A percentile compares a stretch with the other conserved stretches of the same genome.
phyloP scores from a whole-genome alignment of 1,140 invertebrate genomes.

The Orchesella cincta region DNA sequence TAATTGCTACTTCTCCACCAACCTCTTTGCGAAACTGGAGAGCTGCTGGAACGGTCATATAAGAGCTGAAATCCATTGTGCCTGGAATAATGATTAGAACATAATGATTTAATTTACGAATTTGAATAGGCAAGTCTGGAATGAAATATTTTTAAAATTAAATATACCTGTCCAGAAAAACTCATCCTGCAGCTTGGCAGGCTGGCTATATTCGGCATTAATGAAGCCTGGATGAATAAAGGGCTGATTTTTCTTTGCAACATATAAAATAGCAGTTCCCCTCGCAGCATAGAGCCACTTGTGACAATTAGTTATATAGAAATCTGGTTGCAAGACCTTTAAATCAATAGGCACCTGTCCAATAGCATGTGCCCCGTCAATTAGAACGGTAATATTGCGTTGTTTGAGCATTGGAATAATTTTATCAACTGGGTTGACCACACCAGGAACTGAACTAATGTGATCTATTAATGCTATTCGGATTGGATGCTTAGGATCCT shows the following conservation, averaged over 20 bases:
- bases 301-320: constrained; percentile 44
- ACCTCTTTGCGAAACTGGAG: constrained; percentile 27
- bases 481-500: not conserved
- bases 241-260: constrained; percentile 35
- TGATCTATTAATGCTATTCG: constrained; percentile 43
- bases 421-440: constrained; percentile 34
- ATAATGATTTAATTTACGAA: not conserved
- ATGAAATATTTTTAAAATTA: not conserved
- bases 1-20: constrained; percentile 36
- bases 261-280: constrained; percentile 34
- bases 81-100: not conserved
- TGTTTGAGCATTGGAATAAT: constrained; percentile 37
- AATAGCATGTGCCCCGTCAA: constrained; percentile 47
- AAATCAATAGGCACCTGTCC: constrained; percentile 43
- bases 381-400: constrained; percentile 31
- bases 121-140: not conserved
- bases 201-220: constrained; percentile 4
- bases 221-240: constrained; percentile 41
- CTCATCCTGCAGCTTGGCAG: constrained; percentile 39
- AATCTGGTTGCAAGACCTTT: constrained; percentile 34
- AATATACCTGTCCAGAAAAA: constrained; percentile 44
- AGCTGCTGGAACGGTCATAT: constrained; percentile 39
- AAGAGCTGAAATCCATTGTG: constrained; percentile 41
- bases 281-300: constrained; percentile 44
- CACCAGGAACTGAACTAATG: constrained; percentile 38